Evolutionary conservation across 2,113 vertebrate genomes (phyloP).

Genomic region (Manacus vitellinus): DNA sequence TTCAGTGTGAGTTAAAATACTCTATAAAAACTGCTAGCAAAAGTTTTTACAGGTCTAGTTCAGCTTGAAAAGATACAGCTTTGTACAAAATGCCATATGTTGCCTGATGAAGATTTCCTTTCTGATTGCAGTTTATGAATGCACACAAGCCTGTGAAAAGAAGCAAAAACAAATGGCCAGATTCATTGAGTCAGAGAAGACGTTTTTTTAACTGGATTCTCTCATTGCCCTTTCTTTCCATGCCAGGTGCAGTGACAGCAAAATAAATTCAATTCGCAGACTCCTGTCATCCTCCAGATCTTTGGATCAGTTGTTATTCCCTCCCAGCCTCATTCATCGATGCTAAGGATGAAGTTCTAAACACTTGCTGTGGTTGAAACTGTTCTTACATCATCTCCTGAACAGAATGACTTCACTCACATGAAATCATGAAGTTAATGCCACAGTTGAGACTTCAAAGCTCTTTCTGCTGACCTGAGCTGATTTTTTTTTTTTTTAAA

Average conservation of each 20-base stretch:
- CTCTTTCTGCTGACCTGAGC: background rate
- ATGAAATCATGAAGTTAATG: background rate
- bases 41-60: background rate
- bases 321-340: background rate
- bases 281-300: background rate
- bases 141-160: constrained; percentile 9
- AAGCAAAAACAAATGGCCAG: constrained; percentile 2
- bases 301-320: background rate
- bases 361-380: background rate
- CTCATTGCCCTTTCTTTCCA: constrained; percentile 22
- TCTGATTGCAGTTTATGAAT: constrained; percentile 15
- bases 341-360: background rate
- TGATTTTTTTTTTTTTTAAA: background rate
- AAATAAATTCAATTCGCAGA: background rate
- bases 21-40: background rate
- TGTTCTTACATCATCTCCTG: background rate
- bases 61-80: background rate
- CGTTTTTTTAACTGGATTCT: background rate
- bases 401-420: background rate
- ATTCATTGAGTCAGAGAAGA: constrained; percentile 17
- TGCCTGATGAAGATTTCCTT: background rate
- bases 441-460: background rate
- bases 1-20: background rate
- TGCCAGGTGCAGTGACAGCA: background rate
- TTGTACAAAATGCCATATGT: background rate